Base-by-base conservation (phyloP, 1,140 invertebrate species). In the Drosophila pandora region DNA sequence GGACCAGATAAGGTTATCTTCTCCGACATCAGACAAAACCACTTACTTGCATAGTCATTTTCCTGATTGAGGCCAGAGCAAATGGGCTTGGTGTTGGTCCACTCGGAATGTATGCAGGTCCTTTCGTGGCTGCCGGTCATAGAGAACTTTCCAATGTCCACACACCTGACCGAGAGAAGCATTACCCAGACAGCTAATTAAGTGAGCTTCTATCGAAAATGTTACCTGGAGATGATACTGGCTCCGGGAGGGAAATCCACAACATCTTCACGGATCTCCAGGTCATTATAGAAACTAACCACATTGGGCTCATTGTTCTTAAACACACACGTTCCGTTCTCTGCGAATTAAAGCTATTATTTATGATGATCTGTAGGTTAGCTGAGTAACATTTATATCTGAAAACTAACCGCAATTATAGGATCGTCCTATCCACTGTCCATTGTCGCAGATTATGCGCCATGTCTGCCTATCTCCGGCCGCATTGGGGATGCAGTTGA, bases 1-100 rank as follows among this genome's bases (percentile, higher is more conserved):
- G 13, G 2, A 2, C 2, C 7, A 12, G 8, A 1, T 30, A 2
- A 23, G 17, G n/a, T 60, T 12, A 43, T 1, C 10, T 22, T 22
- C 0, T n/a, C 12, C 5, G 9, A 12, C 10, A 3, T 41, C 13
- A 21, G 13, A 8, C 41, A 7, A 43, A 43, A 21, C 39, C n/a
- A 93, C 95, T 92, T 92, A 96, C 95, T 94, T 2, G 96, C 96
- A 91, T 97, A 97, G 90, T 97, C 96, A 76, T 96, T 95, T 84
- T 96, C 95, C 92, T 97, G 96, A 85, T 96, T 97, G 0, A 97
- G 93, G 1, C 96, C 96, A 76, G 95, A 95, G 90, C 96, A 97
- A 2, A 94, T 93, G 7, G 96, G 96, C 74, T 95, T 95, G 0
- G 93, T 93, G 8, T 96, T 96, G 41, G 96, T 94, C 96, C 96